A percentile compares a stretch with the other conserved stretches of the same genome.
Evolutionary conservation across 2,888 invertebrate genomes (phyloP).

Genomic region (Orthonychiurus folsomi): DNA sequence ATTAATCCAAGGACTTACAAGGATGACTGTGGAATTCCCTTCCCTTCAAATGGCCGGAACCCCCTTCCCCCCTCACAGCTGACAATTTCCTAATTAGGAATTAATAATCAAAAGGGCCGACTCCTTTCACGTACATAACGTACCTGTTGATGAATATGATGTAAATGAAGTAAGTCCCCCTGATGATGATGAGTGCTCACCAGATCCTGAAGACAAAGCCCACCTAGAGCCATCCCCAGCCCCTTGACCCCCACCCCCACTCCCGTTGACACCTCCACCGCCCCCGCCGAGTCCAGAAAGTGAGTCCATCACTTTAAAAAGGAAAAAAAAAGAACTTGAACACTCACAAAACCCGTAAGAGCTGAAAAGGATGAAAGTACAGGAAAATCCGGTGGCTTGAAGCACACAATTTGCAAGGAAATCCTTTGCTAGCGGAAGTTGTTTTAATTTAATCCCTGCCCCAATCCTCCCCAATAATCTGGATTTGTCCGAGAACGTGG

Average conservation of each 20-base stretch:
- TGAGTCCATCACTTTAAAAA: conserved; percentile 18
- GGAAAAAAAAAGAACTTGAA: not conserved
- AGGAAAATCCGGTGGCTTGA: not conserved
- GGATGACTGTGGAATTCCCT: no score
- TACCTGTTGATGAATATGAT: conserved; percentile 26
- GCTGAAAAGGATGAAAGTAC: not conserved
- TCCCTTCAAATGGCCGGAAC: no score
- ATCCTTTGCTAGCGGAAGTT: conserved; percentile 19
- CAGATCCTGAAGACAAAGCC: conserved; percentile 13
- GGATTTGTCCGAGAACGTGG: conserved; percentile 24
- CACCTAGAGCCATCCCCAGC: not conserved
- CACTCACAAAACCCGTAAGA: no score
- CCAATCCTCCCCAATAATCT: conserved; percentile 29
- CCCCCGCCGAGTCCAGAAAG: conserved; percentile 19
- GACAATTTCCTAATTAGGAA: no score
- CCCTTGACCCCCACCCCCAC: conserved; percentile 9
- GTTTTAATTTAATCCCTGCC: conserved; percentile 30
- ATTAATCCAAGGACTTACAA: no score
- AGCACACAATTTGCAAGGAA: conserved; percentile 9
- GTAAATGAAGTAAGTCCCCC: conserved; percentile 21
- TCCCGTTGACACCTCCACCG: conserved; percentile 8
- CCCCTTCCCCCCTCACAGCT: no score
- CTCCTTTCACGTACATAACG: no score
- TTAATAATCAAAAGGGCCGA: no score
- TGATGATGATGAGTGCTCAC: conserved; percentile 12